Evolutionary conservation across 2,113 vertebrate genomes (phyloP).

Genomic region (Archocentrus centrarchus): DNA sequence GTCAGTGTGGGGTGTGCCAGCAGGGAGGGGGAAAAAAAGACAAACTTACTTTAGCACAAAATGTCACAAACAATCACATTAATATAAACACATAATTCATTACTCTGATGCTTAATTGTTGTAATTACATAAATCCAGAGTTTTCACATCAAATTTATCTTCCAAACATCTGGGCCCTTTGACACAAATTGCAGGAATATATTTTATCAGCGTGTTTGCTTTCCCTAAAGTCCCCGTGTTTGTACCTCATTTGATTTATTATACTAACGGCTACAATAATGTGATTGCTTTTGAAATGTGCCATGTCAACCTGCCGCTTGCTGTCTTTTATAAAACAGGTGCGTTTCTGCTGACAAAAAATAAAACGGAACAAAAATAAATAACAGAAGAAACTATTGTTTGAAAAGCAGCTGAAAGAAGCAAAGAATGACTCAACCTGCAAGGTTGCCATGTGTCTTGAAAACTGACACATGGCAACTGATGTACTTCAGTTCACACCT

Average conservation of each 20-base stretch:
- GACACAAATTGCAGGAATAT: slow-evolving; percentile 10
- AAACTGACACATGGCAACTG: slow-evolving; percentile 19
- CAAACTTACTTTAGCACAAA: slow-evolving; percentile 21
- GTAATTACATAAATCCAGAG: slow-evolving; percentile 13
- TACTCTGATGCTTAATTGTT: slow-evolving; percentile 18
- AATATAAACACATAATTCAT: slow-evolving; percentile 18
- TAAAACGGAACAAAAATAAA: no score
- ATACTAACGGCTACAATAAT: neutral
- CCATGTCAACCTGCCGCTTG: neutral
- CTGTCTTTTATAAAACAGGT: neutral
- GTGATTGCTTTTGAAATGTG: neutral
- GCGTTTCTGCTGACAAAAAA: neutral
- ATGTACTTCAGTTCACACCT: neutral
- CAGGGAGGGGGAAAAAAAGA: slow-evolving; percentile 13
- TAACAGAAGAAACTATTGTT: neutral
- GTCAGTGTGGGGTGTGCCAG: slow-evolving; percentile 17
- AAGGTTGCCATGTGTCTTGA: neutral
- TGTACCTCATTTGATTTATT: slow-evolving; percentile 22
- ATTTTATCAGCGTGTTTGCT: slow-evolving; percentile 21
- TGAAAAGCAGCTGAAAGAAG: neutral
- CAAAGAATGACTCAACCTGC: no score
- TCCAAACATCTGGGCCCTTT: slow-evolving; percentile 13
- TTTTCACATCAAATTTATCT: slow-evolving; percentile 19
- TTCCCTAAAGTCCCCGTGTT: neutral
- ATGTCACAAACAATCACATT: neutral